phyloP scores from a whole-genome alignment of 2,113 vertebrate species.

The Mustela nigripes region DNA sequence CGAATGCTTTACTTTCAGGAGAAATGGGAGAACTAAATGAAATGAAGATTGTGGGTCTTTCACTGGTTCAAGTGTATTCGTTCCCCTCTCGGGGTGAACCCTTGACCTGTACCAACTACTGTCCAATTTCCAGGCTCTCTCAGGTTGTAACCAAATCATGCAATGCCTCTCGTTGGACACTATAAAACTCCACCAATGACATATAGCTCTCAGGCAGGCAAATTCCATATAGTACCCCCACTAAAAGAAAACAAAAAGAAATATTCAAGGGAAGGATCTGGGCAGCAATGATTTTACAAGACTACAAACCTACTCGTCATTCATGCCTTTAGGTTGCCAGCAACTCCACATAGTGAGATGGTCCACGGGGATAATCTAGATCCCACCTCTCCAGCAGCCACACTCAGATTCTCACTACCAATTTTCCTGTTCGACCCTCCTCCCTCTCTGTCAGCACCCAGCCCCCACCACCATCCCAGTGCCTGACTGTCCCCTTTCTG shows the following conservation, averaged over 20 bases:
- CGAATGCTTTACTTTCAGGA: background rate
- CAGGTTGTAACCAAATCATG: background rate
- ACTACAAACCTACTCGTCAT: background rate
- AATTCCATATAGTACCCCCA: background rate
- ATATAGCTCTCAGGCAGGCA: background rate
- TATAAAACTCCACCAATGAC: too few species aligned
- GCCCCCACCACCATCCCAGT: background rate
- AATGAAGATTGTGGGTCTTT: background rate
- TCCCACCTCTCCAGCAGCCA: background rate
- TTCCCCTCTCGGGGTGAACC: background rate
- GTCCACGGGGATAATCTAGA: fast-evolving
- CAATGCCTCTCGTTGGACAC: background rate
- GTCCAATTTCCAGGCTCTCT: background rate
- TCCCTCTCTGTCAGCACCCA: background rate
- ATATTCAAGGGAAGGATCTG: background rate
- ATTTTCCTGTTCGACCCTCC: background rate
- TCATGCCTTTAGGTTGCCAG: background rate
- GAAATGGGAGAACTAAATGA: background rate
- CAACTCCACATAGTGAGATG: background rate
- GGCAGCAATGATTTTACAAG: too few species aligned
- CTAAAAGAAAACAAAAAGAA: background rate
- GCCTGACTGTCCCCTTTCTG: background rate
- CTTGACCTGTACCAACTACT: fast-evolving
- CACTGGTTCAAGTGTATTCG: too few species aligned
- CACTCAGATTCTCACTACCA: background rate